Conservation (phyloP, 2,888 invertebrate species). For the Meiosimyza decipiens region DNA sequence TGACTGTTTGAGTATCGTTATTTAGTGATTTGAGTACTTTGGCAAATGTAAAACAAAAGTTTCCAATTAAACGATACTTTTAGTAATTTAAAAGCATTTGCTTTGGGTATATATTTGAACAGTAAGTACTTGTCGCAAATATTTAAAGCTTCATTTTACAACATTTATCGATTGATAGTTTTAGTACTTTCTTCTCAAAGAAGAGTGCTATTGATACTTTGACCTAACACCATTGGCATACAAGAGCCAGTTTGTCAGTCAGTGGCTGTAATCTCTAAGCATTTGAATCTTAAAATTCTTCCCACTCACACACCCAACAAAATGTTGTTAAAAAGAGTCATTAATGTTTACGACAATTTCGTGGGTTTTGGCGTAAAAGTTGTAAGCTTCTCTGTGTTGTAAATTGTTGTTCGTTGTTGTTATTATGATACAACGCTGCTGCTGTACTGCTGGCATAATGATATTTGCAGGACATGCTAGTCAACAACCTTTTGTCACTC, state of each 20-base stretch:
- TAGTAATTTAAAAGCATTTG: too few relatives aligned
- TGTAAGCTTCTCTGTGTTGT: slow-evolving; percentile 4
- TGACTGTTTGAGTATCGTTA: too few relatives aligned
- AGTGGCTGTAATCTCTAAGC: slow-evolving; percentile 10
- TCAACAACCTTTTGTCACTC: slow-evolving; percentile 15
- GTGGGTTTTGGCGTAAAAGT: slow-evolving; percentile 27
- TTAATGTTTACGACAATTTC: slow-evolving; percentile 31
- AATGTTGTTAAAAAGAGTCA: slow-evolving; percentile 21
- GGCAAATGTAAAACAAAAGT: too few relatives aligned
- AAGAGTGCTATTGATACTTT: too few relatives aligned
- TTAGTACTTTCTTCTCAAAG: too few relatives aligned
- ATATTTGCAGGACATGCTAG: slow-evolving; percentile 21
- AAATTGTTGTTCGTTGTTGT: slow-evolving; percentile 16
- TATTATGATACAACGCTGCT: not conserved
- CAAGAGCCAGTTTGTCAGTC: not conserved
- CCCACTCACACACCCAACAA: not conserved
- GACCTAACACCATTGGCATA: too few relatives aligned
- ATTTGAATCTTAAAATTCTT: slow-evolving; percentile 9
- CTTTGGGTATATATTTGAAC: too few relatives aligned
- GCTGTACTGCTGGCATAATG: not conserved
- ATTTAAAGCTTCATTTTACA: too few relatives aligned
- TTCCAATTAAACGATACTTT: too few relatives aligned
- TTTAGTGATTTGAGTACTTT: not conserved
- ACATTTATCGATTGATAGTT: too few relatives aligned
- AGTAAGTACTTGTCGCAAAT: too few relatives aligned